phyloP scores from a whole-genome alignment of 2,797 vertebrate genomes.

The Anisognathus igniventris region DNA sequence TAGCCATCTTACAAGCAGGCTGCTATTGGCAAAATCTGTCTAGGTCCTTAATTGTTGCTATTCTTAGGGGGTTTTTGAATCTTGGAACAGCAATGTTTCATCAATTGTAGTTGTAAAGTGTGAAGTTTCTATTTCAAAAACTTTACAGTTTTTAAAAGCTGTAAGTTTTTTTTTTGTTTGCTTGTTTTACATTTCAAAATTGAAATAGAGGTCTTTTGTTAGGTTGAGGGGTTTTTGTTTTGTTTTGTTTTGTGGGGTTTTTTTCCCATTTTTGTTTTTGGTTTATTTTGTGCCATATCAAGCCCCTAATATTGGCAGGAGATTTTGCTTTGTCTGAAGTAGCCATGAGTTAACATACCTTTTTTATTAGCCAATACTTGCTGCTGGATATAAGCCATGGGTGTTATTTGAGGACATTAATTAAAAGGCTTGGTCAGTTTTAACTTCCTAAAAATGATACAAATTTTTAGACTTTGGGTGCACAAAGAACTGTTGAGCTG shows the following conservation, averaged over 20 bases:
- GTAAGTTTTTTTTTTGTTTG: neutral
- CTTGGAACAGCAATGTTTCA: neutral
- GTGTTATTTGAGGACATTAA: neutral
- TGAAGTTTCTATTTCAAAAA: neutral
- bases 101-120: neutral
- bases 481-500: neutral
- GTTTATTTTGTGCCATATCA: neutral
- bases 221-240: too few relatives aligned
- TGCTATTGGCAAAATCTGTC: neutral
- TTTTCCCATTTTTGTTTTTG: fast-evolving
- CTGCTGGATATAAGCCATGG: neutral
- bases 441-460: neutral
- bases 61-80: neutral
- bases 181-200: neutral
- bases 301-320: neutral
- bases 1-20: neutral
- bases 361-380: neutral
- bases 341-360: neutral
- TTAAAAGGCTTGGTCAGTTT: neutral
- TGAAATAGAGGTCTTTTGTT: neutral
- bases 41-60: neutral
- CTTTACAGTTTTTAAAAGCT: neutral
- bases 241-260: neutral
- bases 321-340: neutral
- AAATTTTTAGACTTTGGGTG: neutral